Base-by-base conservation (phyloP, 1,140 invertebrate species). In the Matsumurasca onukii region DNA sequence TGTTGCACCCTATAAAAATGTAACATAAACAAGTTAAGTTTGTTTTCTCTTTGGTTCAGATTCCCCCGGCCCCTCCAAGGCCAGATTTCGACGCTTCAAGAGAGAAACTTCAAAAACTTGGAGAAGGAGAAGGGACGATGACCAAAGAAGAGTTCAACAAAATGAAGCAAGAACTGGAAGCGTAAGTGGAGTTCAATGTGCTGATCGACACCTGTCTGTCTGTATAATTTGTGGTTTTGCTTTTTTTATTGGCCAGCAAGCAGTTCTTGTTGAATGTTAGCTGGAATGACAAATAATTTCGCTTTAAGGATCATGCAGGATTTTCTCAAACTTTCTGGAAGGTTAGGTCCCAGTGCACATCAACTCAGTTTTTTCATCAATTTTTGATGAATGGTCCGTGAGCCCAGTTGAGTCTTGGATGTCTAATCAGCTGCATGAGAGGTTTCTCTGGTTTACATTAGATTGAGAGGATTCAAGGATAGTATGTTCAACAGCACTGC, bases 131-230 rank as follows among this genome's bases (percentile, higher is more conserved):
- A 82, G 96, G 97, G 3, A 97, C 94, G 22, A 97, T 99, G 89
- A 99, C 98, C 0, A 93, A 96, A 77, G 98, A 99, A 80, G 98
- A 99, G 82, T 99, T 98, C 81, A 89, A 89, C 29, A 99, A 99
- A 84, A 99, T 99, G 97, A 99, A 99, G 81, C 94, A 98, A 78
- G 98, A 99, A 82, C 80, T 99, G 31, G 97, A 99, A 85, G 96
- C 97, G 95, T 98, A 81, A 89, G 92, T 85, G 1, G n/a, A n/a
- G n/a, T n/a, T 45, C 12, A n/a, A 12, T 45, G 12, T 12, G 12
- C n/a, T n/a, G n/a, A n/a, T n/a, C n/a, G 12, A 45, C 39, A 45
- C 12, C 12, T 45, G 12, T 45, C n/a, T 45, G 12, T 45, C 39
- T 45, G 39, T n/a, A 45, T 12, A 45, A n/a, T 45, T 45, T 45